Base-by-base conservation (phyloP, 1,140 invertebrate species). In the Calephelis virginiensis region DNA sequence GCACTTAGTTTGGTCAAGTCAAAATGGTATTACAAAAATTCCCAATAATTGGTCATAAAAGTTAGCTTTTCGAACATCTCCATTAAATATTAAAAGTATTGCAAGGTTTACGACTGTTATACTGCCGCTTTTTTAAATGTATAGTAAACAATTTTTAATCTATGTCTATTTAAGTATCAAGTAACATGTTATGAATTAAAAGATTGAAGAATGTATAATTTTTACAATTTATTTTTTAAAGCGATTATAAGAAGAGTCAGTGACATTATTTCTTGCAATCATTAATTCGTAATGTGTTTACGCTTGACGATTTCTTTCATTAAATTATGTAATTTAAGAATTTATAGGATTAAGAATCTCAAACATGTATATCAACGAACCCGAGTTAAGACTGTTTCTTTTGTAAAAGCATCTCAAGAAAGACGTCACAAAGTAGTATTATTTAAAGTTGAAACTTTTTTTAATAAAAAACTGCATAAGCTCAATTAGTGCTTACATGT, bases 81-180 rank as follows among this genome's bases (percentile, higher is more conserved):
- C 53, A 59, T 59, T 59, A 37, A 59, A 38, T 59, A 59, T 56
- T 56, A 28, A 56, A 56, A 17, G 17, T 59, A 59, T n/a, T 37
- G 53, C 53, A 59, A 59, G 53, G 2, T 59, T 59, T 59, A 59
- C 8, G 28, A 59, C 28, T 59, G 53, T 59, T 59, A 59, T 59
- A 59, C 17, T 59, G 11, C 53, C 53, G 53, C 53, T 59, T 59
- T 59, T 43, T 43, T 8, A 8, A 43, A 43, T 59, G 56, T 59
- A 59, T 59, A 59, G 56, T 59, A 59, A 59, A 59, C 56, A 38
- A 59, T 59, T 59, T 59, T 59, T 59, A 38, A 59, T 59, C 56
- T 59, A 56, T 53, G 53, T 59, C 56, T 59, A 38, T 59, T 40
- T 59, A 59, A 37, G 37, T 59, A 59, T 59, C 37, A 28, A n/a